A percentile compares a stretch with the other conserved stretches of the same genome.
phyloP scores from a whole-genome alignment of 2,888 invertebrate species.

The Drosophila vallismaia region DNA sequence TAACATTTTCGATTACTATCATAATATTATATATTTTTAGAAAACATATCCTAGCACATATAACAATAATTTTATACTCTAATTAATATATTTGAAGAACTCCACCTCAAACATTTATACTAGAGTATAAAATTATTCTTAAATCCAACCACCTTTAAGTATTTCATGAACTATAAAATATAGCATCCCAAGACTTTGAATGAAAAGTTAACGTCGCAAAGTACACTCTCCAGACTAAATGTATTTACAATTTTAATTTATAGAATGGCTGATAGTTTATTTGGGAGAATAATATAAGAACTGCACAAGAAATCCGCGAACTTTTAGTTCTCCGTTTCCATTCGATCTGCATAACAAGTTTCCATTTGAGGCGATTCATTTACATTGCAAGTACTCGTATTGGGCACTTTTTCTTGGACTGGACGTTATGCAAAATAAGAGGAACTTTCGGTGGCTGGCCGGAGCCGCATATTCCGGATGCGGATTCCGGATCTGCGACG shows the following conservation, averaged over 20 bases:
- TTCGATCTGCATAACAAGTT: slow-evolving; percentile 77
- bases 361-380: slow-evolving; percentile 62
- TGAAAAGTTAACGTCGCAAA: slow-evolving; percentile 52
- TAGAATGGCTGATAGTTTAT: slow-evolving; percentile 51
- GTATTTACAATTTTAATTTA: slow-evolving; percentile 71
- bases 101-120: not conserved
- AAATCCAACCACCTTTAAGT: not conserved
- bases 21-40: too few relatives aligned
- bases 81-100: not conserved
- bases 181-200: slow-evolving; percentile 33
- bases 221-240: slow-evolving; percentile 55
- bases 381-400: slow-evolving; percentile 48
- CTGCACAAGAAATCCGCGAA: slow-evolving; percentile 24
- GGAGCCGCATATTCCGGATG: not conserved
- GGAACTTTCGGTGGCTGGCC: slow-evolving; percentile 18
- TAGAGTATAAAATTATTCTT: not conserved
- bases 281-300: slow-evolving; percentile 8
- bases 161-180: not conserved
- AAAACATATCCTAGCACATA: slow-evolving; percentile 15
- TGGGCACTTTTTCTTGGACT: slow-evolving; percentile 12
- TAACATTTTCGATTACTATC: too few relatives aligned
- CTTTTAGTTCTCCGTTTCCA: slow-evolving; percentile 64
- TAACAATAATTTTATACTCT: slow-evolving; percentile 5
- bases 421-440: slow-evolving; percentile 19
- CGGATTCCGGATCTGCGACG: not conserved